These are phyloP conservation scores for Lepidurus apus DNA, from an alignment of 1,140 invertebrate species.

Conservation along the genomic window DNA sequence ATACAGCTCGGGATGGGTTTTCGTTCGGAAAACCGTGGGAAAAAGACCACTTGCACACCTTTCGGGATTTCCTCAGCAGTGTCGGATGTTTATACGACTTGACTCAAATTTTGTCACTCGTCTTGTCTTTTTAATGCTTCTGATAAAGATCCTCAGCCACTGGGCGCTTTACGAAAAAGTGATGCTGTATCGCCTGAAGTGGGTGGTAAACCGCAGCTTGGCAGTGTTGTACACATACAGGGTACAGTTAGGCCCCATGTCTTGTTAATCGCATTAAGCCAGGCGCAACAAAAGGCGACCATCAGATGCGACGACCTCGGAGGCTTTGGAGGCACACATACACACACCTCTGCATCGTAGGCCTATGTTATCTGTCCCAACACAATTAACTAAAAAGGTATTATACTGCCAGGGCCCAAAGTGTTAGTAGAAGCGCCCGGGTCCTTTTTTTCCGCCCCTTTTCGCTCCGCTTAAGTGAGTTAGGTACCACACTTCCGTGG, in stretches of 20 bases:
- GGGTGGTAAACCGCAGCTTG: slow-evolving; percentile 2
- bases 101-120: neutral
- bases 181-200: neutral
- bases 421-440: neutral
- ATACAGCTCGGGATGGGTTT: neutral
- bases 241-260: neutral
- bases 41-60: neutral
- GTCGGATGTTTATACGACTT: neutral
- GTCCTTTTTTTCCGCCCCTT: neutral
- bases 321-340: neutral
- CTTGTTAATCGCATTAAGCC: slow-evolving; percentile 6
- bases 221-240: neutral
- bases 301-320: neutral
- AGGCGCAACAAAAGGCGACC: neutral
- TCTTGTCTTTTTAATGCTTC: neutral
- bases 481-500: too few species aligned
- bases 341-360: neutral
- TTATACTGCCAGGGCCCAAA: neutral
- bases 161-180: neutral
- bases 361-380: slow-evolving; percentile 14
- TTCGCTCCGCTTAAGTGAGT: neutral
- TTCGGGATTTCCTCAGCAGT: neutral
- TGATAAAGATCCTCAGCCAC: neutral
- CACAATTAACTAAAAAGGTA: slow-evolving; percentile 12
- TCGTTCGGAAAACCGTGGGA: neutral